These are phyloP conservation scores for Aporophyla lueneburgensis DNA, from an alignment of 2,888 invertebrate species.

Conservation along the genomic window DNA sequence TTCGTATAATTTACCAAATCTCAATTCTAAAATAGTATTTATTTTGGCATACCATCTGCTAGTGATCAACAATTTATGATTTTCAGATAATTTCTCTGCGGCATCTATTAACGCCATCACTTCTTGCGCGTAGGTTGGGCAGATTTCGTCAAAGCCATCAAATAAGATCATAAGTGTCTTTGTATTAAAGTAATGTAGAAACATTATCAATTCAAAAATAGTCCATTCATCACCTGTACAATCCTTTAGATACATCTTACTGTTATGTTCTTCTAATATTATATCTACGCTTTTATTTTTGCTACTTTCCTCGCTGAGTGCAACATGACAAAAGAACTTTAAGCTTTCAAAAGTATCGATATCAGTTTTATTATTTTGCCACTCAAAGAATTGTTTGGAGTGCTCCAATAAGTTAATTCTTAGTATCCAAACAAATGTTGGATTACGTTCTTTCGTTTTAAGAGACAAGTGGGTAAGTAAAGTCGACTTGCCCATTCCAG, in stretches of 20 bases:
- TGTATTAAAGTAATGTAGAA: constrained; percentile 44
- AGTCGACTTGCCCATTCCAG: constrained; percentile 64
- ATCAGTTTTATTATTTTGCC: constrained; percentile 10
- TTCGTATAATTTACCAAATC: neutral
- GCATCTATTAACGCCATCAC: constrained; percentile 33
- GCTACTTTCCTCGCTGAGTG: constrained; percentile 1
- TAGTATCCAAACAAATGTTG: constrained; percentile 44
- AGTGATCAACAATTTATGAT: constrained; percentile 51
- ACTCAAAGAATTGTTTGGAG: constrained; percentile 33
- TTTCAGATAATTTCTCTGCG: neutral
- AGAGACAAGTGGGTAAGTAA: constrained; percentile 5
- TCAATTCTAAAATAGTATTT: neutral
- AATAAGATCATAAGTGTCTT: constrained; percentile 49
- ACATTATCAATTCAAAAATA: constrained; percentile 38
- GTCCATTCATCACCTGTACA: constrained; percentile 12
- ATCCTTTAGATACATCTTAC: neutral
- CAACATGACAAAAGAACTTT: constrained; percentile 22
- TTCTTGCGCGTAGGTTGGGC: constrained; percentile 45
- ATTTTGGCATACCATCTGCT: constrained; percentile 45
- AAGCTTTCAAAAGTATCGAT: constrained; percentile 12
- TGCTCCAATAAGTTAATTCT: constrained; percentile 52
- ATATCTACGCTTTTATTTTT: neutral
- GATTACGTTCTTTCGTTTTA: constrained; percentile 1
- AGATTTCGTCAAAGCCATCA: constrained; percentile 66
- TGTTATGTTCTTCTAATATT: constrained; percentile 3